Conservation (phyloP, 2,113 vertebrate species). For the Phaethon lepturus region DNA sequence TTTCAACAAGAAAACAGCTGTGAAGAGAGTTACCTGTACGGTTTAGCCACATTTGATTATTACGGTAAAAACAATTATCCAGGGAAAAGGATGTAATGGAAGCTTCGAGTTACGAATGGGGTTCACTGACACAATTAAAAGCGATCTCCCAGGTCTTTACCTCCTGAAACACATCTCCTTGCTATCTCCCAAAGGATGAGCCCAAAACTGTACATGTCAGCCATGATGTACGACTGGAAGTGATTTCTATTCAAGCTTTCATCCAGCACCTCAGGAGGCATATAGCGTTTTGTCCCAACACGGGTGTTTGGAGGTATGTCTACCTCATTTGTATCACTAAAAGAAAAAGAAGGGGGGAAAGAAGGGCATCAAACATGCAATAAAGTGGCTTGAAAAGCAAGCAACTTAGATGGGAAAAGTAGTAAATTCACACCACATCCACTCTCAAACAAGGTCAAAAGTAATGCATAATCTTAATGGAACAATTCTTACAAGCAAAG, state of each 20-base stretch:
- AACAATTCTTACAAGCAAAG: conserved; percentile 11
- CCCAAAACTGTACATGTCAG: conserved; percentile 98
- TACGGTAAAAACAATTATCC: not conserved
- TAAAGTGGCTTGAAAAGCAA: not conserved
- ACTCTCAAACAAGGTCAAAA: conserved; percentile 6
- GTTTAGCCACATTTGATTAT: not conserved
- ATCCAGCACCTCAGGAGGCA: conserved; percentile 96
- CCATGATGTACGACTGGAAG: conserved; percentile 98
- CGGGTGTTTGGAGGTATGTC: conserved; percentile 95
- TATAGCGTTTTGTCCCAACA: conserved; percentile 97
- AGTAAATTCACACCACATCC: not conserved
- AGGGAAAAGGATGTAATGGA: not conserved
- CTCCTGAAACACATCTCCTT: conserved; percentile 93
- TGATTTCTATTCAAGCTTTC: conserved; percentile 94
- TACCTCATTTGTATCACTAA: conserved; percentile 95
- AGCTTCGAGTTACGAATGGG: not conserved
- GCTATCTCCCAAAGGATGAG: conserved; percentile 97
- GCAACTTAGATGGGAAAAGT: not conserved
- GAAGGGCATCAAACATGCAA: not conserved
- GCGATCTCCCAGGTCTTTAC: conserved; percentile 68
- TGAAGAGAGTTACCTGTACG: not conserved
- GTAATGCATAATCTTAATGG: not conserved
- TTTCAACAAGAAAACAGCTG: not conserved
- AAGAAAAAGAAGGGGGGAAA: not conserved
- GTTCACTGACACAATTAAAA: not conserved